Percentiles rank a stretch among this genome's conserved stretches.
Evolutionary conservation across 2,113 vertebrate species (phyloP).

Genomic region (Meriones unguiculatus): DNA sequence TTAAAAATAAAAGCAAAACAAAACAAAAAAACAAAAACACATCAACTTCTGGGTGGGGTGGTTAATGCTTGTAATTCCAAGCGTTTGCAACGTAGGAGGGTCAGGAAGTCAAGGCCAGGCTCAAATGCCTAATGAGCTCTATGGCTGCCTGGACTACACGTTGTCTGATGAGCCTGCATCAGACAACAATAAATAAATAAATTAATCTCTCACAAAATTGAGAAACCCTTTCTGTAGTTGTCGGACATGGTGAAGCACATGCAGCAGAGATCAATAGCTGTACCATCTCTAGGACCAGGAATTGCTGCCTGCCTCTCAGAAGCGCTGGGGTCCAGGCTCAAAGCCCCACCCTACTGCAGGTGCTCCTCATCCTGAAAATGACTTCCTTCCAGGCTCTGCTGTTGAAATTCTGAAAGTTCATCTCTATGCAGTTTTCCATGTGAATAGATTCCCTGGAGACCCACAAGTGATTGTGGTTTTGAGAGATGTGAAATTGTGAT

Average conservation of each 20-base stretch:
- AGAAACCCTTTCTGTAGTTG: background rate
- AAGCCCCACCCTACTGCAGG: background rate
- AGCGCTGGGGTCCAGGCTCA: background rate
- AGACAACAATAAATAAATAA: background rate
- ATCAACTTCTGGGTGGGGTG: background rate
- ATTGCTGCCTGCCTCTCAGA: background rate
- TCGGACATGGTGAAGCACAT: background rate
- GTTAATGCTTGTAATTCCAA: background rate
- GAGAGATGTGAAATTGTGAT: background rate
- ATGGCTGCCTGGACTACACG: background rate
- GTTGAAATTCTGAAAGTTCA: background rate
- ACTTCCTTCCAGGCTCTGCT: background rate
- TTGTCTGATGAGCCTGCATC: background rate
- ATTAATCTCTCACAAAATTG: background rate
- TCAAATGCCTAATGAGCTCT: background rate
- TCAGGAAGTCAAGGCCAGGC: background rate
- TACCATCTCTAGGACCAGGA: background rate
- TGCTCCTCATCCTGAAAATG: background rate
- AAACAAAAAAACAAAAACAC: too few relatives aligned
- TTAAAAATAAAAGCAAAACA: background rate
- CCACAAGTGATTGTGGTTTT: background rate
- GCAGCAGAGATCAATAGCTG: background rate
- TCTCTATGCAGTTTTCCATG: background rate
- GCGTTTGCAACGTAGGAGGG: background rate
- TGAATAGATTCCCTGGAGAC: background rate